Evolutionary conservation across 2,888 invertebrate genomes (phyloP), one percentile per base, ranked within the genome.

Genomic region (Euclidia mi): DNA sequence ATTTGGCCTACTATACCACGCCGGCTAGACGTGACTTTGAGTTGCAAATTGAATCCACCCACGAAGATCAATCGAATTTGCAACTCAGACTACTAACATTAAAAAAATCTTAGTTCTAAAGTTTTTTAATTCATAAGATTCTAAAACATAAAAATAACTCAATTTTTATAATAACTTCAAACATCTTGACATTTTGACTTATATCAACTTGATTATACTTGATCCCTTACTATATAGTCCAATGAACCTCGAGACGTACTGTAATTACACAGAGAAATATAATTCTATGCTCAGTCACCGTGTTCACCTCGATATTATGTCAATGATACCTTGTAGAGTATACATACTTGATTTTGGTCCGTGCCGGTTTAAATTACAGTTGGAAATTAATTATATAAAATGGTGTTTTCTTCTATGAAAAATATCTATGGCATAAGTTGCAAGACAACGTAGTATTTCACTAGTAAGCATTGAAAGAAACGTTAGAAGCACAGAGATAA

Each of bases 121-220:
- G n/a, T n/a, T n/a, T n/a, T n/a, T n/a, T n/a, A n/a, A n/a, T n/a
- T n/a, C n/a, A n/a, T n/a, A n/a, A n/a, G n/a, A 34, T 34, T 12
- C 7, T 12, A 6, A 34, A 11, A 3, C 1, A 34, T 12, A 34
- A 12, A n/a, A 10, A 10, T 32, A 11, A 28, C 14, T 31, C 41
- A 34, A n/a, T 29, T 29, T 35, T 35, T 71, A 65, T 40, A 42
- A 58, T 51, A n/a, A 65, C n/a, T 34, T n/a, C 2, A 3, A 46
- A 48, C 17, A 32, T 56, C 28, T 46, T 35, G 48, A 49, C 45
- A 31, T 65, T n/a, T 65, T 43, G 34, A n/a, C 11, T 32, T 28
- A 48, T 41, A 15, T 56, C 50, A 45, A 20, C 31, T 34, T 51
- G 45, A 65, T 65, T 64, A 57, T 9, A 10, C n/a, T n/a, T n/a